Conservation (phyloP, 2,113 vertebrate species). For the Pelobates fuscus region DNA sequence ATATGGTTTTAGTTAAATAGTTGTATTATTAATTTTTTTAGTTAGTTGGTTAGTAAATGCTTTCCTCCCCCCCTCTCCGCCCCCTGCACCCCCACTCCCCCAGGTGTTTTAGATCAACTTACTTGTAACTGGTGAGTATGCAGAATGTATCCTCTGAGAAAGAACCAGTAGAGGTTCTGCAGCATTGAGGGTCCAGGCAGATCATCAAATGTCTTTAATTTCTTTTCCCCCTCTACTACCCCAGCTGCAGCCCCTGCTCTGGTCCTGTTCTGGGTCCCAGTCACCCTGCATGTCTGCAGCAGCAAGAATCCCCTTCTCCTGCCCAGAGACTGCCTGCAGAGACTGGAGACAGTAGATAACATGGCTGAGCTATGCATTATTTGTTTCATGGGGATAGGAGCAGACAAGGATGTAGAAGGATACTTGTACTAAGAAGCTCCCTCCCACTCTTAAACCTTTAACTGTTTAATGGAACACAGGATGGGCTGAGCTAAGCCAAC, state of each 20-base stretch:
- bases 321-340: background rate
- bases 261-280: background rate
- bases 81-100: too few relatives aligned
- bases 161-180: constrained; percentile 66
- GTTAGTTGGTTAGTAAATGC: too few relatives aligned
- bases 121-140: constrained; percentile 71
- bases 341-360: background rate
- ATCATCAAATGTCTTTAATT: constrained; percentile 63
- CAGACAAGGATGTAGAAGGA: background rate
- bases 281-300: constrained; percentile 12
- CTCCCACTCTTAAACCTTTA: too few relatives aligned
- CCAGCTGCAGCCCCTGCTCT: background rate
- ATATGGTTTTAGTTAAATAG: too few relatives aligned
- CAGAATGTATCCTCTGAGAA: constrained; percentile 66
- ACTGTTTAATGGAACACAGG: background rate
- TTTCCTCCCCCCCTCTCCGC: too few relatives aligned
- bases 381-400: background rate
- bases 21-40: too few relatives aligned
- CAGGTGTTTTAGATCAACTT: constrained; percentile 12
- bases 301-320: background rate
- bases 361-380: background rate
- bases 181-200: constrained; percentile 65
- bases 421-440: too few relatives aligned
- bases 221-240: constrained; percentile 17
- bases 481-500: background rate